Percentiles rank a stretch among this genome's conserved stretches.
These are phyloP conservation scores for Platygyra sinensis DNA, from an alignment of 64 coral and sea anemone species.

Conservation along the genomic window DNA sequence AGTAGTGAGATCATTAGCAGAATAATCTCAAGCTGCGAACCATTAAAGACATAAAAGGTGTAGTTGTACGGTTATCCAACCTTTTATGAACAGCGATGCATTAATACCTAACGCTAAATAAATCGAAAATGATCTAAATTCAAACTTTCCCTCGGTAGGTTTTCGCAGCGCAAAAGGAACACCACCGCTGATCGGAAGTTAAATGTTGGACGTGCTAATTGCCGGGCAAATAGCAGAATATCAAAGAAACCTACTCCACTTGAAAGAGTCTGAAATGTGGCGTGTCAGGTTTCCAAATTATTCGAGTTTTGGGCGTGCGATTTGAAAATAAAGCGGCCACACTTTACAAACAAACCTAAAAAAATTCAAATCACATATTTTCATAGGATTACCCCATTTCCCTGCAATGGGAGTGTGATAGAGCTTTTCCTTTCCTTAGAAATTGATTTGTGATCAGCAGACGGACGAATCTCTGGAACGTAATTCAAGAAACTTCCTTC, in stretches of 20 bases:
- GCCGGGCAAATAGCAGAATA: constrained; percentile 18
- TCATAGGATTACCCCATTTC: neutral
- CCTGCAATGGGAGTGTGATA: neutral
- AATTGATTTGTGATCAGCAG: neutral
- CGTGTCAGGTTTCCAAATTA: constrained; percentile 38
- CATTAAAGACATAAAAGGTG: constrained; percentile 33
- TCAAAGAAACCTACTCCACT: constrained; percentile 10
- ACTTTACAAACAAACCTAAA: neutral
- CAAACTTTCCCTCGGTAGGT: neutral
- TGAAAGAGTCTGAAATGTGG: neutral
- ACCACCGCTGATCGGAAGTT: constrained; percentile 1
- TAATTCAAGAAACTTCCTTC: neutral
- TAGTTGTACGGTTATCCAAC: constrained; percentile 10
- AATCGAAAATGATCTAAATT: neutral
- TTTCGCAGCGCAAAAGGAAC: neutral
- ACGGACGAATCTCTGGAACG: neutral
- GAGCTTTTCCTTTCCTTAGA: neutral
- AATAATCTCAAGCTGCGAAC: constrained; percentile 37
- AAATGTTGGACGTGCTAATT: constrained; percentile 35
- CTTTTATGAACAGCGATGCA: constrained; percentile 7
- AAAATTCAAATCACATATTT: constrained; percentile 37
- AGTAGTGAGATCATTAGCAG: constrained; percentile 45
- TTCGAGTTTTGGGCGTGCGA: constrained; percentile 28
- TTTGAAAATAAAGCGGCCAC: neutral
- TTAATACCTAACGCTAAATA: neutral